phyloP scores from a whole-genome alignment of 2,888 invertebrate genomes.

The Drosophila monieri region DNA sequence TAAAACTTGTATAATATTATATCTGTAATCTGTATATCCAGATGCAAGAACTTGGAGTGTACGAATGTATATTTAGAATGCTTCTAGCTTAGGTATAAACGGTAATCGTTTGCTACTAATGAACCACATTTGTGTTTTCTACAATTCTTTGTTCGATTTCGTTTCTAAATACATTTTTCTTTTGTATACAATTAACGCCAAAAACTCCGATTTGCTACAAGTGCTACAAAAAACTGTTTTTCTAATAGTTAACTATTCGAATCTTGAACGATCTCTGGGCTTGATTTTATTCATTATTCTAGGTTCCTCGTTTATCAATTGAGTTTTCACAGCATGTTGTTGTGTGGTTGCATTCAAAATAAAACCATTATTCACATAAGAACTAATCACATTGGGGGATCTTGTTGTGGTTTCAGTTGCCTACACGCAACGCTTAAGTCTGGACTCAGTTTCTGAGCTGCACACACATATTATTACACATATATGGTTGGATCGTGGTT shows the following conservation, averaged over 20 bases:
- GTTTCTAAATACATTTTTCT: constrained; percentile 27
- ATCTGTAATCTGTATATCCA: neutral
- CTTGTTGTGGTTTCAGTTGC: constrained; percentile 50
- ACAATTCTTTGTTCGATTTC: constrained; percentile 30
- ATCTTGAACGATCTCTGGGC: constrained; percentile 12
- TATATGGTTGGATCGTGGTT: constrained; percentile 36
- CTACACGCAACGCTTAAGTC: constrained; percentile 58
- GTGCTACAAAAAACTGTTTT: constrained; percentile 60
- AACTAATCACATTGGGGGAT: constrained; percentile 57
- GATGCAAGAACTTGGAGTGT: constrained; percentile 1
- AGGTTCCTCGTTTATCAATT: constrained; percentile 39
- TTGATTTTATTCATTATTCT: constrained; percentile 14
- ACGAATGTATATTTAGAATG: constrained; percentile 51
- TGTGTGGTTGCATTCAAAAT: constrained; percentile 56
- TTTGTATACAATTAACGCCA: constrained; percentile 49
- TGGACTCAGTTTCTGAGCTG: constrained; percentile 49
- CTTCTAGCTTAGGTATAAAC: constrained; percentile 58
- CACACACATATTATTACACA: constrained; percentile 32
- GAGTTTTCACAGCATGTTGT: constrained; percentile 68
- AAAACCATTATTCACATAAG: constrained; percentile 34
- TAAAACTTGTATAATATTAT: constrained; percentile 38
- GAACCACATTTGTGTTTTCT: constrained; percentile 63
- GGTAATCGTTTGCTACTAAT: constrained; percentile 62
- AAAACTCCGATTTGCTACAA: constrained; percentile 48
- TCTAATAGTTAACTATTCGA: constrained; percentile 42